Evolutionary conservation across 2,888 invertebrate species (phyloP), one percentile per base, ranked within the genome.

Genomic region (Hecatera dysodea): DNA sequence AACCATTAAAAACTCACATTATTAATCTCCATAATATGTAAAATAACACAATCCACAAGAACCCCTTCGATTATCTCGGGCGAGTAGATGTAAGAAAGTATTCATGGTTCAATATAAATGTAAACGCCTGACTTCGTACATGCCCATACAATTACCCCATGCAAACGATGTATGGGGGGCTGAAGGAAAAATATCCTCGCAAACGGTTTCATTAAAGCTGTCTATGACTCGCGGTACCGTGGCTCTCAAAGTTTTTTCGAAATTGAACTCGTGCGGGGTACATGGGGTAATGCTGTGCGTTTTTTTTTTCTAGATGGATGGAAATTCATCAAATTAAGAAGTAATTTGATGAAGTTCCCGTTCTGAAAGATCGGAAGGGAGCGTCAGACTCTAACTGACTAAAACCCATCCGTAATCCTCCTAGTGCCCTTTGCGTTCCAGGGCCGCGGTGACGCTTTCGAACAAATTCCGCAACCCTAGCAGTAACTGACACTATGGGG

Each of bases 41-140:
- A 65, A 73, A 72, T 42, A 22, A 22, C 17, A 66, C 46, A 72
- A 27, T 55, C 19, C 24, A 42, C 33, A 33, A 55, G 33, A 60
- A 22, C 52, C 29, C 33, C 19, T 55, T 57, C 60, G 60, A 68
- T 74, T 83, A 80, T 80, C 72, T 67, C 67, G 53, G 50, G 0
- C 61, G 70, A 79, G 46, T 81, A 53, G 59, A 50, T 76, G 59
- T 75, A 12, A 70, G 75, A 82, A 82, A 68, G 62, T 84, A 84
- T 85, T 89, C 86, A 88, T 85, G 50, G 66, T 27, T 57, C 72
- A 78, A 90, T 89, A 89, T 84, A 87, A 87, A 89, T 89, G 87
- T 86, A 82, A 86, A 86, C 57, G 73, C 53, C 60, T 63, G 83
- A 80, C 82, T 81, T 81, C 79, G 83, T 83, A 72, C 78, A 82